Evolutionary conservation across 1,140 invertebrate genomes (phyloP).

Genomic region (Temnothorax longispinosus): DNA sequence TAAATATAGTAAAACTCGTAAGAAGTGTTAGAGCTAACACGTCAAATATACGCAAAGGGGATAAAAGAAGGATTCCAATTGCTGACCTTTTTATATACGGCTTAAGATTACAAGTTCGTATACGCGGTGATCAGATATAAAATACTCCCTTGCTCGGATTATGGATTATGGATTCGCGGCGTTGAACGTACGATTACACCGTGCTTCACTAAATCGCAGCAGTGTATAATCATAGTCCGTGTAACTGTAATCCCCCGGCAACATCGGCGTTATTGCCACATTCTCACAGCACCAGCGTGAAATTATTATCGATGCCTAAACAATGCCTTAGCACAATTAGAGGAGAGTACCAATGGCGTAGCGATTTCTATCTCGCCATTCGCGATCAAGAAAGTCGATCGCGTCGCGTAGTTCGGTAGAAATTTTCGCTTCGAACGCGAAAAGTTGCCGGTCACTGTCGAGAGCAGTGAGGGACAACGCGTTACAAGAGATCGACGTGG

Average conservation of each 20-base stretch:
- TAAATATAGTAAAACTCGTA: neutral
- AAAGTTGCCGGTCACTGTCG: neutral
- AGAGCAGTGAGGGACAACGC: constrained; percentile 2
- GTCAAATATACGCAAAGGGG: neutral
- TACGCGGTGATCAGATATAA: neutral
- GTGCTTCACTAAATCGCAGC: constrained; percentile 58
- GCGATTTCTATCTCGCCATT: constrained; percentile 34
- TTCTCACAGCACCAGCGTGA: constrained; percentile 32
- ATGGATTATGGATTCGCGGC: constrained; percentile 33
- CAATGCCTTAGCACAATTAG: constrained; percentile 66
- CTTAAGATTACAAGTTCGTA: constrained; percentile 11
- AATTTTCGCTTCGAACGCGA: constrained; percentile 31
- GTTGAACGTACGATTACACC: constrained; percentile 47
- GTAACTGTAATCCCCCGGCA: constrained; percentile 51
- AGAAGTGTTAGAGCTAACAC: neutral
- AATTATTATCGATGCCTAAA: constrained; percentile 68
- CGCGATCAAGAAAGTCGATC: constrained; percentile 41
- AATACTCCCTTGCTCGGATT: constrained; percentile 48
- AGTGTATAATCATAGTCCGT: constrained; percentile 54
- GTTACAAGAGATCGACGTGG: constrained; percentile 57
- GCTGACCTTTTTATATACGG: neutral
- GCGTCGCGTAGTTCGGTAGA: neutral
- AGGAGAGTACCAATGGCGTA: constrained; percentile 14
- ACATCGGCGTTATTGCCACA: constrained; percentile 61
- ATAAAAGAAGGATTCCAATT: neutral